A percentile compares a stretch with the other conserved stretches of the same genome.
Evolutionary conservation across 2,797 vertebrate genomes (phyloP).

Genomic region (Adrianichthys oophorus): DNA sequence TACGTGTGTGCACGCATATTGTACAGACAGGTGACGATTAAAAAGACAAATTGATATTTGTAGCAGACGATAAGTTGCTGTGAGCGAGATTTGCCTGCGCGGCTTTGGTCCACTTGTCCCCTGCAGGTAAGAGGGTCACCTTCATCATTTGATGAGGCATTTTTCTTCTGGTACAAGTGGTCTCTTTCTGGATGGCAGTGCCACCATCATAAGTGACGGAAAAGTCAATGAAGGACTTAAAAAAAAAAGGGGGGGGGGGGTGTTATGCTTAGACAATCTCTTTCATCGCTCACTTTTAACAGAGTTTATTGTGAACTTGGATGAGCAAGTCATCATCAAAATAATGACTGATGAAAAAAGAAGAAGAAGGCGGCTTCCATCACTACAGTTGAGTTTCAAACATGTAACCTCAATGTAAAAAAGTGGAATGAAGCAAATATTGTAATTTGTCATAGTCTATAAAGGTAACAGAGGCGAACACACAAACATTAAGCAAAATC

Average conservation of each 20-base stretch:
- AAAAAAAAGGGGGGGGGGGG: neutral
- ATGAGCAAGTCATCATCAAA: neutral
- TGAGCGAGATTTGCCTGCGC: neutral
- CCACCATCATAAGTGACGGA: neutral
- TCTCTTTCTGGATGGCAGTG: neutral
- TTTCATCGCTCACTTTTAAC: neutral
- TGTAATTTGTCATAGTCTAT: conserved; percentile 2
- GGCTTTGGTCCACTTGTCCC: neutral
- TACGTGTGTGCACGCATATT: neutral
- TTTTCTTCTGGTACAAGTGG: neutral
- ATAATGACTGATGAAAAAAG: neutral
- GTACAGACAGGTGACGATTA: conserved; percentile 7
- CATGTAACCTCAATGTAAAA: neutral
- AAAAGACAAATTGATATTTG: neutral
- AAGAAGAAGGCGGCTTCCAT: neutral
- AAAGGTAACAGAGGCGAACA: conserved; percentile 1
- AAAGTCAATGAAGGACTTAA: neutral
- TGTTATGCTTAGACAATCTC: neutral
- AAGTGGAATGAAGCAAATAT: neutral
- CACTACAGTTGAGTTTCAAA: neutral
- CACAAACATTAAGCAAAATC: neutral
- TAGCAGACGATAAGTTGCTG: neutral
- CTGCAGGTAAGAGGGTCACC: neutral
- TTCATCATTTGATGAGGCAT: neutral
- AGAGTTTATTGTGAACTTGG: neutral